Evolutionary conservation across 2,113 vertebrate genomes (phyloP).

Genomic region (Merops nubicus): DNA sequence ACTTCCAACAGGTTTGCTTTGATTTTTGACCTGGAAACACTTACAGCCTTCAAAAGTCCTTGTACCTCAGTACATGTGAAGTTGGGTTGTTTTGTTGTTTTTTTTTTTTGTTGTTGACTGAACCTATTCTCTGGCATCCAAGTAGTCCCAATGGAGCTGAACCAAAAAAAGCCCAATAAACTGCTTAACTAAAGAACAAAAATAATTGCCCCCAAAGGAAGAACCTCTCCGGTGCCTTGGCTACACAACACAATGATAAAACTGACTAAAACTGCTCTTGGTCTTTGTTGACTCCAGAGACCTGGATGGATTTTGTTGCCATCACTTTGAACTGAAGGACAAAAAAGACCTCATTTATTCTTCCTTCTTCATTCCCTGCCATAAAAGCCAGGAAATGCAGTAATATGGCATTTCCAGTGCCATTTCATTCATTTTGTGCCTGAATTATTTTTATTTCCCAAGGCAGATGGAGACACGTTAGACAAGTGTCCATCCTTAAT

Average conservation of each 20-base stretch:
- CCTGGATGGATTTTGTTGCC: not conserved
- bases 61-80: not conserved
- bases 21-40: not conserved
- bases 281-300: slow-evolving; percentile 7
- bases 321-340: slow-evolving; percentile 40
- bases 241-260: slow-evolving; percentile 21
- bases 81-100: too few species aligned
- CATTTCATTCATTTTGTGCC: slow-evolving; percentile 24
- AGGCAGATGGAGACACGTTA: slow-evolving; percentile 25
- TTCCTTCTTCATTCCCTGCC: not conserved
- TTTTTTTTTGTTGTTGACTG: not conserved
- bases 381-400: slow-evolving; percentile 60
- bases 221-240: slow-evolving; percentile 1
- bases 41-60: not conserved
- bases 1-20: not conserved
- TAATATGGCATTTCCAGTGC: slow-evolving; percentile 50
- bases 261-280: not conserved
- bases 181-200: not conserved
- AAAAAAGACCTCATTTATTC: slow-evolving; percentile 45
- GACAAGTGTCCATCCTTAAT: slow-evolving; percentile 19
- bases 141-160: not conserved
- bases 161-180: slow-evolving; percentile 10
- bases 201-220: not conserved
- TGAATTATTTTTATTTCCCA: slow-evolving; percentile 57
- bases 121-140: not conserved